Base-by-base conservation (phyloP, 2,888 invertebrate genomes). In the Sphecodes monilicornis region DNA sequence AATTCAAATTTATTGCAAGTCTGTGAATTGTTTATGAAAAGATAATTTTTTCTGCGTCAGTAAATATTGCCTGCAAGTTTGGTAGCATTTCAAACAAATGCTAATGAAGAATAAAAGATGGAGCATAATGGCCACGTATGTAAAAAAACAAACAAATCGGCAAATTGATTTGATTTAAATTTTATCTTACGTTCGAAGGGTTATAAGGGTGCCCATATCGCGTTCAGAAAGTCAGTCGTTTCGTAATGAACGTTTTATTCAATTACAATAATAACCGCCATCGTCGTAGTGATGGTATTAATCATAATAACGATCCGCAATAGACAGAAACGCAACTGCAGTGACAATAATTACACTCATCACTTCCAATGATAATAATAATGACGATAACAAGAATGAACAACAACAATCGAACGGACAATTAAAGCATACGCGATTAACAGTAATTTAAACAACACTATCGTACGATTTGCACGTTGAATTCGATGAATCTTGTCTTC, bases 221-320 rank as follows among this genome's bases (percentile, higher is more conserved):
- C 8, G 1, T 50, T 50, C 11, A 69, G 32, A 57, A 66, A 75
- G 54, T 66, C 13, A 54, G 36, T 18, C 57, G 68, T 32, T 84
- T 88, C 82, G 87, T 90, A 85, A 91, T 93, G 92, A 92, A 93
- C 91, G 84, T 92, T 93, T 93, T 93, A 93, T 93, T 93, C 89
- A 91, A 91, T 92, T 92, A 92, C 90, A 92, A 90, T 91, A 91
- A 90, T 92, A 92, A 91, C 91, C 89, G 74, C 73, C 84, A 80
- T 84, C 83, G 84, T 91, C 87, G 90, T 87, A 84, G 89, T 91
- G 86, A 88, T 89, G 86, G 87, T 70, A 85, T 68, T 75, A 69
- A 77, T 69, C 18, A 50, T 66, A 73, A 64, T 72, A 83, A 83
- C 76, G 66, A 26, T 22, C 57, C 71, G 66, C 66, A 79, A 79